Percentiles rank a stretch among this genome's conserved stretches.
These are phyloP conservation scores for Trichomalopsis sarcophagae DNA, from an alignment of 1,140 invertebrate genomes.

Conservation along the genomic window DNA sequence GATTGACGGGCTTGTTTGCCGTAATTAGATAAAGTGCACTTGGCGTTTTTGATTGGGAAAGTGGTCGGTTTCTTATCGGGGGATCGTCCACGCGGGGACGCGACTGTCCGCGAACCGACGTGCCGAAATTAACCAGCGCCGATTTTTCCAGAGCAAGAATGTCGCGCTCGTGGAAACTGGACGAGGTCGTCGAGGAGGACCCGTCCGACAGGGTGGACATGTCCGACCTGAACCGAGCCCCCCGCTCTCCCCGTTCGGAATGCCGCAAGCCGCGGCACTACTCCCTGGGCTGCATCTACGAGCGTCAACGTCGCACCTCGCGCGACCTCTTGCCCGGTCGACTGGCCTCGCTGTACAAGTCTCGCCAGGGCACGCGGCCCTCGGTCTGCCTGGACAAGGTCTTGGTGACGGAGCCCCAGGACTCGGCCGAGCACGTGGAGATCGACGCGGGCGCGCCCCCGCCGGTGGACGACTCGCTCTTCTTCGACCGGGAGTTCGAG, in stretches of 20 bases:
- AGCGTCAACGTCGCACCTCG: slow-evolving; percentile 50
- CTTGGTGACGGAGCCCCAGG: slow-evolving; percentile 46
- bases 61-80: too few relatives aligned
- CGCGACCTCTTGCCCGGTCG: slow-evolving; percentile 51
- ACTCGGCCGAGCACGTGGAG: slow-evolving; percentile 58
- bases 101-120: too few relatives aligned
- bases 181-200: slow-evolving; percentile 3
- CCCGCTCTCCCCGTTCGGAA: neutral
- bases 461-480: slow-evolving; percentile 68
- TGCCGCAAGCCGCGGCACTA: slow-evolving; percentile 58
- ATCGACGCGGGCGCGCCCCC: slow-evolving; percentile 70
- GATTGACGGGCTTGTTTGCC: neutral
- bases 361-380: slow-evolving; percentile 48
- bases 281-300: slow-evolving; percentile 63
- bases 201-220: neutral
- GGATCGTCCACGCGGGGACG: too few relatives aligned
- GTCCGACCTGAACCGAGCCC: neutral
- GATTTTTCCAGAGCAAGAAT: neutral
- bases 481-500: slow-evolving; percentile 68
- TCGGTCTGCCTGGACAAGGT: slow-evolving; percentile 54
- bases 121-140: too few relatives aligned
- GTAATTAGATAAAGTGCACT: too few relatives aligned
- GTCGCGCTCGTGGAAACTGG: slow-evolving; percentile 35
- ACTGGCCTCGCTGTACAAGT: slow-evolving; percentile 61
- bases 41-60: too few relatives aligned